These are phyloP conservation scores for Micoletzkya japonica DNA, from an alignment of 2,888 invertebrate species.

Conservation along the genomic window DNA sequence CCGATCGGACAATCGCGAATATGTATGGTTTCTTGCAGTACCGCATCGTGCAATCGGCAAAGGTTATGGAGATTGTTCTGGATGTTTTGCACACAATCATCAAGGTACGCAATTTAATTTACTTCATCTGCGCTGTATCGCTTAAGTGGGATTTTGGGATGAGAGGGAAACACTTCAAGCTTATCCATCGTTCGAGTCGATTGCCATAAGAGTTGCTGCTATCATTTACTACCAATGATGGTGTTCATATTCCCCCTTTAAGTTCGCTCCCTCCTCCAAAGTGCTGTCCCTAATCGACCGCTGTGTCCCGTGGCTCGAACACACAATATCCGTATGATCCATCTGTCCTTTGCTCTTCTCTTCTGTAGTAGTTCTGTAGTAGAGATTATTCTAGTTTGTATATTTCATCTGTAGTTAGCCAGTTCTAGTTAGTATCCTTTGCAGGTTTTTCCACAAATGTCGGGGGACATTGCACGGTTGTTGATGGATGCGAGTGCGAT, in stretches of 20 bases:
- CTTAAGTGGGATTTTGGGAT: no score
- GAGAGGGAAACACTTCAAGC: no score
- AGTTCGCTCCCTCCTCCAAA: neutral
- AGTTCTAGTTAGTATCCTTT: neutral
- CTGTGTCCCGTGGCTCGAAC: constrained; percentile 5
- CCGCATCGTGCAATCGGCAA: constrained; percentile 34
- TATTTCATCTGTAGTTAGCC: no score
- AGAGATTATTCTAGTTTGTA: neutral
- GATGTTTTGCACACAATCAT: constrained; percentile 39
- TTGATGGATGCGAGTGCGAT: constrained; percentile 8
- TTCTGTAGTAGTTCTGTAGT: no score
- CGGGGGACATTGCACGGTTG: constrained; percentile 6
- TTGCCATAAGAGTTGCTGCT: no score
- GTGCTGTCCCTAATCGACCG: constrained; percentile 1
- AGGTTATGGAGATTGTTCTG: constrained; percentile 35
- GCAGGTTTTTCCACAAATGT: constrained; percentile 20
- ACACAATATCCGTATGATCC: constrained; percentile 8
- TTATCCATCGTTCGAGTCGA: no score
- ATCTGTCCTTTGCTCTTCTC: no score
- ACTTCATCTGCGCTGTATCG: no score
- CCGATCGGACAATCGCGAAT: no score
- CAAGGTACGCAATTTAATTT: no score
- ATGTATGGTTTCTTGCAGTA: constrained; percentile 31
- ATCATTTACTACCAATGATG: no score
- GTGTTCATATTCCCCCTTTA: neutral